These are phyloP conservation scores for Leptodactylus fuscus DNA, from an alignment of 2,113 vertebrate species.

Conservation along the genomic window DNA sequence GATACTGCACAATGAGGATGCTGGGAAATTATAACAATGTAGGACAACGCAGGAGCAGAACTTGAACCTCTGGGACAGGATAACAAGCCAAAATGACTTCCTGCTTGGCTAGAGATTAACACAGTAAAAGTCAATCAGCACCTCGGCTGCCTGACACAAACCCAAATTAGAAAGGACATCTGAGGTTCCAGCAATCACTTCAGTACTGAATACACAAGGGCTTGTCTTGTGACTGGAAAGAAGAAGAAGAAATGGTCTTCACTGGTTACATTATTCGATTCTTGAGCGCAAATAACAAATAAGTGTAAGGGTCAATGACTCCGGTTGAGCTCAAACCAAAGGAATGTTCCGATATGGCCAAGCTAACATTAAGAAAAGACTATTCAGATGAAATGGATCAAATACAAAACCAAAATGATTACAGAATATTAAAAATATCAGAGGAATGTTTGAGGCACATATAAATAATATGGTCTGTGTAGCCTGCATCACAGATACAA, in stretches of 20 bases:
- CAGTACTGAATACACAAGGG: slow-evolving; percentile 32
- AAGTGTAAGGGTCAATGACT: slow-evolving; percentile 13
- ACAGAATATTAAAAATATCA: not conserved
- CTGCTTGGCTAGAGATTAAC: slow-evolving; percentile 48
- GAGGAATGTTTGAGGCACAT: not conserved
- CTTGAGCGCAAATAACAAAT: not conserved
- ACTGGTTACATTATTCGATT: slow-evolving; percentile 5
- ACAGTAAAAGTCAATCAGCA: slow-evolving; percentile 45
- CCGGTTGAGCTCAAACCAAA: slow-evolving; percentile 11
- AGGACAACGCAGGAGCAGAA: slow-evolving; percentile 15
- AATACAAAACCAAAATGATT: not conserved
- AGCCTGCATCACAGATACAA: not conserved
- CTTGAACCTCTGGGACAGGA: slow-evolving; percentile 44
- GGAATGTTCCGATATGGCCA: not conserved
- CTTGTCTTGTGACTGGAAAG: slow-evolving; percentile 16
- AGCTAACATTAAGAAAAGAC: not conserved
- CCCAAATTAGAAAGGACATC: slow-evolving; percentile 50
- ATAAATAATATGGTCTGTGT: not conserved
- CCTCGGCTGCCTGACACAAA: slow-evolving; percentile 15
- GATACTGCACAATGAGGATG: slow-evolving; percentile 21
- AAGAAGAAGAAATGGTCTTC: not conserved
- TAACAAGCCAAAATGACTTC: slow-evolving; percentile 34
- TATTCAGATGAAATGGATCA: not conserved
- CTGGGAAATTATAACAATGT: slow-evolving; percentile 14
- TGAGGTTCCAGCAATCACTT: slow-evolving; percentile 28